Evolutionary conservation across 2,888 invertebrate genomes (phyloP).

Genomic region (Drosophila nigritarsus): DNA sequence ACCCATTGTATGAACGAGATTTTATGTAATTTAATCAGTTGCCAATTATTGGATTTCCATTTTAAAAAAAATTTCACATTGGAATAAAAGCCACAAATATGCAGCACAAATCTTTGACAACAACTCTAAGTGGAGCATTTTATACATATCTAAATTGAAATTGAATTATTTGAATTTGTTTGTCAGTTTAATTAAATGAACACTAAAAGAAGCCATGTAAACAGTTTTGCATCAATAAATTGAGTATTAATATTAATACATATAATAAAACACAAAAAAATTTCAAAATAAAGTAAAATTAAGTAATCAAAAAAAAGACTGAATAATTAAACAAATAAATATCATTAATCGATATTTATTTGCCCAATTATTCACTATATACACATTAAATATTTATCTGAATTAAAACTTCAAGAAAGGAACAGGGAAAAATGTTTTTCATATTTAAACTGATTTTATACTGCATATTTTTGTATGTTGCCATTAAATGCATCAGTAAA

Average conservation of each 20-base stretch:
- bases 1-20: slow-evolving; percentile 26
- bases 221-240: slow-evolving; percentile 6
- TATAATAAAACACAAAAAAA: background rate
- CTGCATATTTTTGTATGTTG: slow-evolving; percentile 1
- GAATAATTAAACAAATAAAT: background rate
- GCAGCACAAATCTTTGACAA: slow-evolving; percentile 6
- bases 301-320: background rate
- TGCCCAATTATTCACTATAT: too few relatives aligned
- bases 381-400: background rate
- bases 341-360: too few relatives aligned
- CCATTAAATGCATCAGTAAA: slow-evolving; percentile 37
- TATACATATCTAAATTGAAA: background rate
- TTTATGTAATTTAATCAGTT: slow-evolving; percentile 49
- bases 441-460: background rate
- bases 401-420: background rate
- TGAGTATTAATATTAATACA: background rate
- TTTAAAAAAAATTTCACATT: slow-evolving; percentile 27
- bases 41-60: slow-evolving; percentile 39
- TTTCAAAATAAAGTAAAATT: background rate
- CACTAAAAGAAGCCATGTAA: slow-evolving; percentile 3
- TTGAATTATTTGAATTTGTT: slow-evolving; percentile 9
- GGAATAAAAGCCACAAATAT: slow-evolving; percentile 24
- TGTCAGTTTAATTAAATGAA: slow-evolving; percentile 29
- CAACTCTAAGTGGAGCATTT: background rate
- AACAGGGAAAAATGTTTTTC: background rate